Base-by-base conservation (phyloP, 2,888 invertebrate species). In the Andrena flavipes region DNA sequence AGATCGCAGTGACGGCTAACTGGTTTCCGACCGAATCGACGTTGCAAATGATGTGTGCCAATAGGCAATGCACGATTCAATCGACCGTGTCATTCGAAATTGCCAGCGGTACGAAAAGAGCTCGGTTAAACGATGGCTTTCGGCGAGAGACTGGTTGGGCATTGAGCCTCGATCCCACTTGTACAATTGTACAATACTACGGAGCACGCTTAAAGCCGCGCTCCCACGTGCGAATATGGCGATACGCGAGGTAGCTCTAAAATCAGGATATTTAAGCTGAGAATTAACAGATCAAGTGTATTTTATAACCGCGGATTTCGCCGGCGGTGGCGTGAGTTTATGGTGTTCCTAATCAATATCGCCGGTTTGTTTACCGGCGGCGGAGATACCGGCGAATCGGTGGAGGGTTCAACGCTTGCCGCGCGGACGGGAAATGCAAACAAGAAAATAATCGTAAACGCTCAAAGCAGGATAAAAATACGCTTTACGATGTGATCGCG, bases 381-480 rank as follows among this genome's bases (percentile, higher is more conserved):
- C 7, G 13, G 7, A 60, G 60, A 62, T 56, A 10, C 56, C 4
- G 10, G 26, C 23, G 10, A 56, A 10, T 20, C 54, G 20, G 2
- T 10, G 56, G 56, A 56, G 56, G 33, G 69, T 69, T 59, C 42
- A 69, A 67, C 69, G 69, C 29, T 20, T 69, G 69, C n/a, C 16
- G 26, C 56, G 54, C 33, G 26, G 54, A 23, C 10, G 6, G 35
- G 20, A 23, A 23, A 67, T 30, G 74, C 35, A 75, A 75, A 75
- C 48, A 75, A 60, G 69, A 48, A 76, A 76, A 76, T 64, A 71
- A 76, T 71, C 42, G 42, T 23, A 35, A 71, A 56, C 35, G 62
- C 35, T 63, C 63, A 63, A 71, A 63, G 33, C 71, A 56, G 13
- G 76, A 71, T 72, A 76, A 76, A 74, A 79, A 79, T 76, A 79